Evolutionary conservation across 2,888 invertebrate genomes (phyloP), one percentile per base, ranked within the genome.

Genomic region (Sinopyrophorus schimmeli): DNA sequence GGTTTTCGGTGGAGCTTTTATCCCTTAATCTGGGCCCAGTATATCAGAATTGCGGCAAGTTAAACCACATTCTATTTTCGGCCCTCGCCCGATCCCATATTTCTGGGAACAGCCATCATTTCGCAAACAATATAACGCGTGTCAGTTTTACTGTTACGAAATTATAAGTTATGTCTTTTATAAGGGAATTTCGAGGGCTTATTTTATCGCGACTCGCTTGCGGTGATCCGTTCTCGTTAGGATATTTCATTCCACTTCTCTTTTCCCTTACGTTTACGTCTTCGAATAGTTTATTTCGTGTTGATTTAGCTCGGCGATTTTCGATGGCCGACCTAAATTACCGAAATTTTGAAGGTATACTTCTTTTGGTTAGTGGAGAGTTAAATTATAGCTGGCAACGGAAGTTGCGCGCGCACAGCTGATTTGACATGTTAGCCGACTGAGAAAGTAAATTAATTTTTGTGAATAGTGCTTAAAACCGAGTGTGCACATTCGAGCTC

Each of bases 81-180:
- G 37, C 41, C 46, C 41, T 40, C 41, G 17, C n/a, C 18, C 39
- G 39, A 50, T 51, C 51, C 47, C 38, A 52, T 52, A 47, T 47
- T 47, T 52, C 38, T 42, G 41, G 30, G 32, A 42, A 57, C 54
- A 53, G 59, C 66, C 62, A 66, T 67, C 67, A 65, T 67, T 69
- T 66, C 61, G 67, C 69, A 66, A 69, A 69, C 69, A 68, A 69
- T 69, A 70, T 69, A 68, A 67, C 66, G 62, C 64, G 59, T 68
- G 70, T 69, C 70, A 67, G 66, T 66, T 69, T 69, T 70, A 70
- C 68, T 68, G 70, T 62, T 63, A 44, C 62, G 58, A 69, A 69
- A 70, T 70, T 70, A 69, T 69, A 70, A 70, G 68, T 70, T 69
- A 70, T 68, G 67, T 61, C 64, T 61, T 65, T 68, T 66, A 65